Evolutionary conservation across 2,888 invertebrate species (phyloP).

Genomic region (Lagria hirta): DNA sequence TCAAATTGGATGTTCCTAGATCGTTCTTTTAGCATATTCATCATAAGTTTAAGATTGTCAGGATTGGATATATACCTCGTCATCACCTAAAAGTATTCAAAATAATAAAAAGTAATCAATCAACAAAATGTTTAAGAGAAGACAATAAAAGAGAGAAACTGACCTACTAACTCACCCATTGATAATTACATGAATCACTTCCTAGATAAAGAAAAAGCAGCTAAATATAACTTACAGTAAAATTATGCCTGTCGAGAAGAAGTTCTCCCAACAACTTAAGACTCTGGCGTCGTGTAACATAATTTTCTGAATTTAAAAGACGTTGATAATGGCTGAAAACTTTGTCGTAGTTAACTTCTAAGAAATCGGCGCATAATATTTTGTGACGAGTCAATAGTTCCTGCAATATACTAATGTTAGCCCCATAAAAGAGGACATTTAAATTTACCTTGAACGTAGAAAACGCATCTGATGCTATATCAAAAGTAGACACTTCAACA

Average conservation of each 20-base stretch:
- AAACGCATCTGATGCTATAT: slow-evolving; percentile 99
- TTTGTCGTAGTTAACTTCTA: slow-evolving; percentile 98
- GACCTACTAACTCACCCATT: slow-evolving; percentile 11
- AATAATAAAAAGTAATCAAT: slow-evolving; percentile 35
- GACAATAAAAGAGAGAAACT: slow-evolving; percentile 7
- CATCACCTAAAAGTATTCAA: slow-evolving; percentile 67
- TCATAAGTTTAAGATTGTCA: slow-evolving; percentile 99
- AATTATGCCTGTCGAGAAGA: slow-evolving; percentile 97
- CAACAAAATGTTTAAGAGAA: not conserved
- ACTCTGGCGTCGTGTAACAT: slow-evolving; percentile 98
- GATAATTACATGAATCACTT: slow-evolving; percentile 4
- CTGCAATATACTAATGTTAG: slow-evolving; percentile 58
- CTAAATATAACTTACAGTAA: slow-evolving; percentile 70
- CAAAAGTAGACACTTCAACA: slow-evolving; percentile 99
- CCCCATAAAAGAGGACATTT: slow-evolving; percentile 2
- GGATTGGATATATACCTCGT: slow-evolving; percentile 99
- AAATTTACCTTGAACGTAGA: slow-evolving; percentile 94
- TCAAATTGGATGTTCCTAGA: slow-evolving; percentile 99
- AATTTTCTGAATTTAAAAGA: slow-evolving; percentile 97
- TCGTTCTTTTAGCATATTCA: slow-evolving; percentile 99
- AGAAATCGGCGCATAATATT: slow-evolving; percentile 95
- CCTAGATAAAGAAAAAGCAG: slow-evolving; percentile 6
- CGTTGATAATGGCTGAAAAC: slow-evolving; percentile 97
- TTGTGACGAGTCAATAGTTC: slow-evolving; percentile 93
- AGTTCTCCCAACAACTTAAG: slow-evolving; percentile 96